These are phyloP conservation scores for Parnassius apollo DNA, from an alignment of 2,888 invertebrate species.

Conservation along the genomic window DNA sequence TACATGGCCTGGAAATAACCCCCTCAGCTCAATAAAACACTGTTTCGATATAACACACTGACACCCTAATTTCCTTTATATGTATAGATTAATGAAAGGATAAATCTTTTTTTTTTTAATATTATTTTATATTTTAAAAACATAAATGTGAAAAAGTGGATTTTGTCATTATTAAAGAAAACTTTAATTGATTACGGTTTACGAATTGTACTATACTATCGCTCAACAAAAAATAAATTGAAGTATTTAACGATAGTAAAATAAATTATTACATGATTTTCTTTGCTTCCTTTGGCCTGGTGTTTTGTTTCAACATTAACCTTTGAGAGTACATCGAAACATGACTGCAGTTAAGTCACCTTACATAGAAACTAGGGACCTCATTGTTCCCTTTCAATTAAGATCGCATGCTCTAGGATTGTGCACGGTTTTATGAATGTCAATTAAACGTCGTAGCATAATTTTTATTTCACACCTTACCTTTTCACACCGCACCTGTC, in stretches of 20 bases:
- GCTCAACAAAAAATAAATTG: background rate
- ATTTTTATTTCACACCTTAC: slow-evolving; percentile 25
- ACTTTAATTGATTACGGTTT: no score
- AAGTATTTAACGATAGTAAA: background rate
- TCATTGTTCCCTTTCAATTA: slow-evolving; percentile 19
- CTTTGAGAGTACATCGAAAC: slow-evolving; percentile 14
- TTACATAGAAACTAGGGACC: slow-evolving; percentile 17
- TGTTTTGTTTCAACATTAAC: slow-evolving; percentile 3
- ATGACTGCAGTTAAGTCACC: slow-evolving; percentile 9
- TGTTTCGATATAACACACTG: no score
- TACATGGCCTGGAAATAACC: no score
- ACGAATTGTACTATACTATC: no score
- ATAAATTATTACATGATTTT: background rate
- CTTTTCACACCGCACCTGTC: slow-evolving; percentile 12
- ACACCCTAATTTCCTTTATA: no score
- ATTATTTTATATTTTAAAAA: no score
- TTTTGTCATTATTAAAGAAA: no score
- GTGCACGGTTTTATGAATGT: slow-evolving; percentile 15
- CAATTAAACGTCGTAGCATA: slow-evolving; percentile 22
- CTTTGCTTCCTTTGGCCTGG: background rate
- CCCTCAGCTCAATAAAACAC: no score
- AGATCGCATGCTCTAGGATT: slow-evolving; percentile 22
- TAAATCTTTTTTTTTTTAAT: no score
- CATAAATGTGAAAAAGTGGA: no score
- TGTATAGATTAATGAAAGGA: no score